These are phyloP conservation scores for Anoplopoma fimbria DNA, from an alignment of 2,113 vertebrate genomes.

Conservation along the genomic window DNA sequence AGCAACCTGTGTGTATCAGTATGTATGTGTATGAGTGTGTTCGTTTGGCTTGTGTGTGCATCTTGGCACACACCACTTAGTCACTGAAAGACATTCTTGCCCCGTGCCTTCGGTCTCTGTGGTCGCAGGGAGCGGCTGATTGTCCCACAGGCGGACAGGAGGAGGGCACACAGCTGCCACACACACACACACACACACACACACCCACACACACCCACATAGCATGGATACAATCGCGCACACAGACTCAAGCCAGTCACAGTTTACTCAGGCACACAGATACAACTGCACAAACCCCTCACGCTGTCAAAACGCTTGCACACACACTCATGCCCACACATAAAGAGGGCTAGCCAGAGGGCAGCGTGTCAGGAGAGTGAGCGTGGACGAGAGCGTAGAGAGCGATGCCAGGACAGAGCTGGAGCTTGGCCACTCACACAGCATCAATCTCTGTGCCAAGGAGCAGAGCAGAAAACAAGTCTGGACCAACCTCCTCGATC, in stretches of 20 bases:
- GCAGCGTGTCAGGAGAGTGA: constrained; percentile 75
- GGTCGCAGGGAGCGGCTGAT: constrained; percentile 73
- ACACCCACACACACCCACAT: constrained; percentile 52
- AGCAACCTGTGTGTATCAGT: constrained; percentile 9
- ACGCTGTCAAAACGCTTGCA: constrained; percentile 25
- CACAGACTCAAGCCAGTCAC: constrained; percentile 30
- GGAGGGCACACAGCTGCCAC: constrained; percentile 75
- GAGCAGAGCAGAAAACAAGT: constrained; percentile 66
- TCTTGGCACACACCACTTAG: constrained; percentile 60
- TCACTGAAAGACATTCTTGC: constrained; percentile 80
- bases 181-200: constrained; percentile 51
- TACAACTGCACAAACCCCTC: constrained; percentile 41
- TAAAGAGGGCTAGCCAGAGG: constrained; percentile 67
- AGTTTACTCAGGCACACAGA: constrained; percentile 36
- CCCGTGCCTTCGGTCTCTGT: constrained; percentile 77
- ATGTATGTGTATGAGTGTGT: constrained; percentile 34
- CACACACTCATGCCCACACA: constrained; percentile 65
- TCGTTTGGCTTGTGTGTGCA: constrained; percentile 28
- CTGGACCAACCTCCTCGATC: constrained; percentile 58
- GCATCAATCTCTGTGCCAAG: constrained; percentile 51
- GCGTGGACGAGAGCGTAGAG: constrained; percentile 40
- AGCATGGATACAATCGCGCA: constrained; percentile 1
- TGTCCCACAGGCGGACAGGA: constrained; percentile 64
- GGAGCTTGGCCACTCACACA: constrained; percentile 64
- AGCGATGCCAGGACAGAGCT: constrained; percentile 54